Evolutionary conservation across 2,797 vertebrate species (phyloP).

Genomic region (Adrianichthys oophorus): DNA sequence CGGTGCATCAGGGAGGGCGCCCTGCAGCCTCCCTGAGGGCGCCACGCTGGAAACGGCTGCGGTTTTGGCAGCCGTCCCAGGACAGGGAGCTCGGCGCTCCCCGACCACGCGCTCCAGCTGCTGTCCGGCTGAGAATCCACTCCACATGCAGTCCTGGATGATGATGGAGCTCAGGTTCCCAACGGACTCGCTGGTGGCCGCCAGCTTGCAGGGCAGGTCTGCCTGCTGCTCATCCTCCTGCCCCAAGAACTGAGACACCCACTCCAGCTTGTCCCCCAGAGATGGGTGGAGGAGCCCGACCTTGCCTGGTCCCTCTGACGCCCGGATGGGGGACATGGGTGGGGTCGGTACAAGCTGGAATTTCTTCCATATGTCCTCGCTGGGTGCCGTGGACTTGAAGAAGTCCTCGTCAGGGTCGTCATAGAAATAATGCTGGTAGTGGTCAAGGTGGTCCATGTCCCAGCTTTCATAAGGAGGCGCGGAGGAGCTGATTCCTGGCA

Average conservation of each 20-base stretch:
- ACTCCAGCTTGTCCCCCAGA: slow-evolving; percentile 81
- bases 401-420: slow-evolving; percentile 91
- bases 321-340: slow-evolving; percentile 85
- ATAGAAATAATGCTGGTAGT: slow-evolving; percentile 93
- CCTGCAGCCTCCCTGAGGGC: slow-evolving; percentile 59
- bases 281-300: slow-evolving; percentile 66
- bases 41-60: slow-evolving; percentile 17
- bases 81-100: slow-evolving; percentile 76
- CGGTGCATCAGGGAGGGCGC: slow-evolving; percentile 51
- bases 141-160: slow-evolving; percentile 96
- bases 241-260: slow-evolving; percentile 80
- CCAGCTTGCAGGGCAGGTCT: slow-evolving; percentile 77
- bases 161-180: slow-evolving; percentile 90
- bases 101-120: slow-evolving; percentile 86
- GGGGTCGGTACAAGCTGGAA: slow-evolving; percentile 93
- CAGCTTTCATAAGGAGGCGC: slow-evolving; percentile 75
- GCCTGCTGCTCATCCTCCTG: slow-evolving; percentile 84
- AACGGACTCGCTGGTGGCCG: slow-evolving; percentile 67
- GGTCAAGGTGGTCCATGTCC: slow-evolving; percentile 89
- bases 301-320: slow-evolving; percentile 72
- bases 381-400: slow-evolving; percentile 91
- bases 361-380: slow-evolving; percentile 99
- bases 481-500: slow-evolving; percentile 77
- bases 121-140: slow-evolving; percentile 87
- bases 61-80: slow-evolving; percentile 51